Base-by-base conservation (phyloP, 2,797 vertebrate species). In the Percopsis omiscomaycus region DNA sequence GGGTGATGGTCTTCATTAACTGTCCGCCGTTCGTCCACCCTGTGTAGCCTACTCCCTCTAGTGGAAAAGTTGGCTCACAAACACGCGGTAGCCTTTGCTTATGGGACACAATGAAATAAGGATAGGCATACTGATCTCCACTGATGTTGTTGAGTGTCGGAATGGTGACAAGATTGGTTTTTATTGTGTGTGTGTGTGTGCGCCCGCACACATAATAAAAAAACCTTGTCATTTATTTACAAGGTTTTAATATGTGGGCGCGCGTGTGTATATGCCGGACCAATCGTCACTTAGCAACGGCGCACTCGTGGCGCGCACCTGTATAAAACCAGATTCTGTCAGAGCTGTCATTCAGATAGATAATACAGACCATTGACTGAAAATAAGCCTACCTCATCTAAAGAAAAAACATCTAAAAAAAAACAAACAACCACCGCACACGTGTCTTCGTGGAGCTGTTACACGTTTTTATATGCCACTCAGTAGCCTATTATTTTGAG, bases 261-360 rank as follows among this genome's bases (percentile, higher is more conserved):
- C 22, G 22, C 22, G 22, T 46, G 45, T 22, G 22, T 49, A 2
- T 49, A n/a, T 13, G 59, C 68, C 64, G 46, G 61, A 69, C 91
- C 90, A 92, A 89, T 91, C 79, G 44, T 11, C 44, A 72, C 74
- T 32, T 73, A 65, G 66, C 80, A 46, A 58, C 64, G 73, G 52
- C 66, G 68, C 71, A 55, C 59, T 28, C 9, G 37, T 56, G 55
- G 54, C 42, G 70, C 68, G 69, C 80, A 71, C 69, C 73, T 79
- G 64, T 84, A 92, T 92, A 91, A 91, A 90, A 78, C 63, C 82
- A 32, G 37, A n/a, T 45, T 46, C 27, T 53, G 8, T 4, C 46
- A 44, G 62, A 67, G 70, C 50, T 66, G 72, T 51, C 73, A 68
- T 5, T 59, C 69, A 70, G 47, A 66, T 55, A 69, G 46, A 54